phyloP scores from a whole-genome alignment of 2,888 invertebrate genomes.

The Andrena flavipes region DNA sequence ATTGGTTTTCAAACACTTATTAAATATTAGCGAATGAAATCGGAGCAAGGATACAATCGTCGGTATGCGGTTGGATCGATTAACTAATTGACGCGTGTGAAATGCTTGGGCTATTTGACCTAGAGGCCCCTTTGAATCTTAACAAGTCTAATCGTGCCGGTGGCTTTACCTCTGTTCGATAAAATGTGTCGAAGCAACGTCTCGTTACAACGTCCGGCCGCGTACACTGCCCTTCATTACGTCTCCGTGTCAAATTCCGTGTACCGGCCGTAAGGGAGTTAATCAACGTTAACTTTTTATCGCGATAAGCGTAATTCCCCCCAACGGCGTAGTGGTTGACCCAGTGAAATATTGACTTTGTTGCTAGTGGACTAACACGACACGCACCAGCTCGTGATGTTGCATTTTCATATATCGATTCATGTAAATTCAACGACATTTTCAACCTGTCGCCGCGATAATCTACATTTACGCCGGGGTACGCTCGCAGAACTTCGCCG shows the following conservation, averaged over 20 bases:
- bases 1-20: not conserved
- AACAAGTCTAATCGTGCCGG: constrained; percentile 38
- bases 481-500: not conserved
- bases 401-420: constrained; percentile 18
- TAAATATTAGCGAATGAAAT: not conserved
- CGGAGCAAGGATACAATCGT: not conserved
- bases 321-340: not conserved
- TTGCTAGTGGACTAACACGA: not conserved
- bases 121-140: constrained; percentile 52
- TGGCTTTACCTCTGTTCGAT: constrained; percentile 25
- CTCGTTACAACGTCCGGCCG: not conserved
- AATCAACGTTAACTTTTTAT: constrained; percentile 9
- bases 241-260: not conserved
- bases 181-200: constrained; percentile 27
- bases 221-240: not conserved
- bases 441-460: not conserved
- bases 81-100: constrained; percentile 14
- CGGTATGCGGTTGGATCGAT: constrained; percentile 5
- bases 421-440: not conserved
- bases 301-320: not conserved
- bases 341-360: constrained; percentile 21
- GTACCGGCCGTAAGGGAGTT: not conserved
- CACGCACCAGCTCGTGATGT: not conserved
- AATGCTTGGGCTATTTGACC: constrained; percentile 39
- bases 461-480: not conserved